phyloP scores from a whole-genome alignment of 2,888 invertebrate species.

The Tiphia femorata region DNA sequence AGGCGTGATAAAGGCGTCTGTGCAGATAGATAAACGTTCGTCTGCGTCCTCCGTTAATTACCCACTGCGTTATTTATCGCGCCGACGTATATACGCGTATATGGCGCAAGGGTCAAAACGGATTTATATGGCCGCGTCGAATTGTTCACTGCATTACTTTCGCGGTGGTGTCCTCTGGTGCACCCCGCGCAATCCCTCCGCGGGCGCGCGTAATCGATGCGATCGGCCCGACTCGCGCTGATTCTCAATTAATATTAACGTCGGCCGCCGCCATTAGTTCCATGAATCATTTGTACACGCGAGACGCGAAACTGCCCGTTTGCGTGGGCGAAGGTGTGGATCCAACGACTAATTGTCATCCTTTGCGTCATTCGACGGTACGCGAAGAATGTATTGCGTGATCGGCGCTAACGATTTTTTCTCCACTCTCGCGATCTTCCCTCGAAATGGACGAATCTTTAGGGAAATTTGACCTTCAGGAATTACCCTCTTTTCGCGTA shows the following conservation, averaged over 20 bases:
- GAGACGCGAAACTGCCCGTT: slow-evolving; percentile 8
- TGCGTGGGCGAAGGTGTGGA: slow-evolving; percentile 13
- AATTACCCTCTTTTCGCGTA: no score
- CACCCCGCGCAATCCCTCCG: no score
- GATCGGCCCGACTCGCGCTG: slow-evolving; percentile 27
- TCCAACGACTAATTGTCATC: no score
- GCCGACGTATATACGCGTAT: slow-evolving; percentile 37
- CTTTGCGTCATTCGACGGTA: no score
- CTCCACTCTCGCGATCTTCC: no score
- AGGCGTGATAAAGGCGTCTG: slow-evolving; percentile 48
- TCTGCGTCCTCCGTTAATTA: slow-evolving; percentile 49
- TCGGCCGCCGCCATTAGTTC: slow-evolving; percentile 17
- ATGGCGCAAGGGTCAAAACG: slow-evolving; percentile 43
- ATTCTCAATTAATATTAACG: slow-evolving; percentile 46
- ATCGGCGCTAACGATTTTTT: no score
- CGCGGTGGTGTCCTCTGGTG: slow-evolving; percentile 27
- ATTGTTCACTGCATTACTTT: slow-evolving; percentile 41
- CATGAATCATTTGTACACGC: slow-evolving; percentile 28
- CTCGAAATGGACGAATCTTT: neutral
- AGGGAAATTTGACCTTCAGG: no score
- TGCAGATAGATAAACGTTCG: slow-evolving; percentile 47
- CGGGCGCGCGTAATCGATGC: slow-evolving; percentile 46
- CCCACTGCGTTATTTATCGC: slow-evolving; percentile 46
- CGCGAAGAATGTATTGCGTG: no score
- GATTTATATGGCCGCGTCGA: slow-evolving; percentile 39